phyloP scores from a whole-genome alignment of 2,113 vertebrate species.

The Ictalurus furcatus region DNA sequence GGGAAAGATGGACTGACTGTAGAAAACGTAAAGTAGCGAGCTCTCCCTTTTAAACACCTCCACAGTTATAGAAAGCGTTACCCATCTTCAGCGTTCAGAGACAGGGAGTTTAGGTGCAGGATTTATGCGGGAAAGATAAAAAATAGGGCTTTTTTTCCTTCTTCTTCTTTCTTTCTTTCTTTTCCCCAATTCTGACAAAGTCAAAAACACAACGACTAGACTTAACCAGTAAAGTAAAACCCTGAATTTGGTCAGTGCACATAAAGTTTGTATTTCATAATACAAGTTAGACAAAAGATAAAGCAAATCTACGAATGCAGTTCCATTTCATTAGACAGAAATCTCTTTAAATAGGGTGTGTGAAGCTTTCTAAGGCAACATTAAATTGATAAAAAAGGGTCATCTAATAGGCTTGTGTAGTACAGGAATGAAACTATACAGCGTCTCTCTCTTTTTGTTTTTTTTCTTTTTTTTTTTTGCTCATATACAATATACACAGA shows the following conservation, averaged over 20 bases:
- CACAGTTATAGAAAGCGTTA: conserved; percentile 58
- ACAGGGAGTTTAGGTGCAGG: conserved; percentile 33
- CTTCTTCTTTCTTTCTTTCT: neutral
- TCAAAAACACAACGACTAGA: conserved; percentile 36
- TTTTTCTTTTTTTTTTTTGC: conserved; percentile 53
- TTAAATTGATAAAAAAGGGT: conserved; percentile 74
- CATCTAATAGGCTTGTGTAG: conserved; percentile 67
- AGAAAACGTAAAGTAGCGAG: conserved; percentile 69
- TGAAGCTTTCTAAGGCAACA: conserved; percentile 77
- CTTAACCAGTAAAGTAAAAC: conserved; percentile 60
- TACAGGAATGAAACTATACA: conserved; percentile 76
- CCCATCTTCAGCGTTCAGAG: conserved; percentile 32
- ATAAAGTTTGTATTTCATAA: conserved; percentile 59
- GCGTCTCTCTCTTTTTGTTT: conserved; percentile 39
- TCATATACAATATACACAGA: conserved; percentile 73
- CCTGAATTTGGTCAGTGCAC: conserved; percentile 70
- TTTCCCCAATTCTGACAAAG: conserved; percentile 28
- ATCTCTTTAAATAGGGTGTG: conserved; percentile 72
- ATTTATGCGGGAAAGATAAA: conserved; percentile 55
- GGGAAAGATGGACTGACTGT: conserved; percentile 53
- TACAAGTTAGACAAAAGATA: conserved; percentile 66
- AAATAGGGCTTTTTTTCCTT: neutral
- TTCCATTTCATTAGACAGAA: conserved; percentile 68
- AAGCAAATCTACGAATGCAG: conserved; percentile 65
- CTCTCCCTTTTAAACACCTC: conserved; percentile 62